Conservation (phyloP, 2,113 vertebrate species). For the Microtus ochrogaster region DNA sequence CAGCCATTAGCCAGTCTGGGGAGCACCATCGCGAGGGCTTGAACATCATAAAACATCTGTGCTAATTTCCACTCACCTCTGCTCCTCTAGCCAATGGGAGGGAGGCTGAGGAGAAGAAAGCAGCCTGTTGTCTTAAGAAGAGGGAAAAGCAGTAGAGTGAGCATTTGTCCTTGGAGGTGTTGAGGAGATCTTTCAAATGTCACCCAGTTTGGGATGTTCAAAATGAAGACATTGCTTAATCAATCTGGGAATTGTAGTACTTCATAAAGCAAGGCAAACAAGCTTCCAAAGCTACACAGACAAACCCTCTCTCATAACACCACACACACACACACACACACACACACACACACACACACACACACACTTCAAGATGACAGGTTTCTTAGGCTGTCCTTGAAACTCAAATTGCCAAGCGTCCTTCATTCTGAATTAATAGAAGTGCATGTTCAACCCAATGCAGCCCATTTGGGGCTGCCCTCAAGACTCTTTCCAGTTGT, state of each 20-base stretch:
- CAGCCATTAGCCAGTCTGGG: slow-evolving; percentile 65
- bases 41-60: slow-evolving; percentile 60
- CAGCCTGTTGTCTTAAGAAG: slow-evolving; percentile 61
- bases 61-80: slow-evolving; percentile 36
- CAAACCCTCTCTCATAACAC: no score
- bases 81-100: slow-evolving; percentile 8
- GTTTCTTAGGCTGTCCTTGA: slow-evolving; percentile 83
- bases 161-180: slow-evolving; percentile 73
- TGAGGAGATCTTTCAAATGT: slow-evolving; percentile 79
- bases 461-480: slow-evolving; percentile 68
- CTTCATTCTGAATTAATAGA: slow-evolving; percentile 83
- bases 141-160: slow-evolving; percentile 51
- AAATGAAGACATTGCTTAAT: slow-evolving; percentile 86
- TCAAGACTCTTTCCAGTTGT: background rate
- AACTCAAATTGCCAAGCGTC: slow-evolving; percentile 84
- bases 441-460: slow-evolving; percentile 31
- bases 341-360: background rate
- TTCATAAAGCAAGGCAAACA: slow-evolving; percentile 80
- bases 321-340: slow-evolving; percentile 34
- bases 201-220: slow-evolving; percentile 78
- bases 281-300: no score
- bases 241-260: slow-evolving; percentile 83
- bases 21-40: slow-evolving; percentile 4
- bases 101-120: background rate
- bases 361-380: slow-evolving; percentile 78